These are phyloP conservation scores for Drosophila cracens DNA, from an alignment of 2,888 invertebrate genomes.

Conservation along the genomic window DNA sequence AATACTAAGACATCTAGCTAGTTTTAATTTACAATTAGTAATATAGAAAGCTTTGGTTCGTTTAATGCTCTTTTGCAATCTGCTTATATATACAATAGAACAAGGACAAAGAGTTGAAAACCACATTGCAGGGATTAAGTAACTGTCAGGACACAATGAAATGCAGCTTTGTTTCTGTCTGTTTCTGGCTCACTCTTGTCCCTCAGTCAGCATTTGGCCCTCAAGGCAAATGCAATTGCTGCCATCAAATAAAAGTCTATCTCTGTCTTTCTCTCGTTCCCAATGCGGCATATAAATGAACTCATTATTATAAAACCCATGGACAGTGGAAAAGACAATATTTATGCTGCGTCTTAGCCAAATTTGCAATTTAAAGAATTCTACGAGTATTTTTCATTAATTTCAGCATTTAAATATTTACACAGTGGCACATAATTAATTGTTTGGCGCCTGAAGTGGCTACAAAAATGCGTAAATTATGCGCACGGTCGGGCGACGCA, in stretches of 20 bases:
- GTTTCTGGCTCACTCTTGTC: slow-evolving; percentile 3
- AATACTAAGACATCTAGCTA: neutral
- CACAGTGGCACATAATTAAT: slow-evolving; percentile 75
- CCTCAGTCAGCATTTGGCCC: slow-evolving; percentile 3
- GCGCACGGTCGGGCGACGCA: slow-evolving; percentile 65
- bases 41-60: slow-evolving; percentile 20
- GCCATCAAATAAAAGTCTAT: slow-evolving; percentile 40
- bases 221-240: slow-evolving; percentile 34
- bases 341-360: slow-evolving; percentile 60
- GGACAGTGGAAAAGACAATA: slow-evolving; percentile 59
- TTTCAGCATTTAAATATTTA: slow-evolving; percentile 77
- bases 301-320: slow-evolving; percentile 64
- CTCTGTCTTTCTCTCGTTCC: neutral
- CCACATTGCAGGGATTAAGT: slow-evolving; percentile 44
- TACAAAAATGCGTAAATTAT: slow-evolving; percentile 76
- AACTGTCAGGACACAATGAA: slow-evolving; percentile 39
- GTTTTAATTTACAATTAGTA: slow-evolving; percentile 33
- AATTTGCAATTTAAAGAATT: slow-evolving; percentile 65
- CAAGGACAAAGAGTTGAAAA: slow-evolving; percentile 23
- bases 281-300: slow-evolving; percentile 77
- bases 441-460: slow-evolving; percentile 65
- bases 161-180: slow-evolving; percentile 26
- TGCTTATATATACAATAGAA: neutral
- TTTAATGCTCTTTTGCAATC: slow-evolving; percentile 5
- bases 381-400: slow-evolving; percentile 73